These are phyloP conservation scores for Gymnothorax javanicus DNA, from an alignment of 2,797 vertebrate species.

Conservation along the genomic window DNA sequence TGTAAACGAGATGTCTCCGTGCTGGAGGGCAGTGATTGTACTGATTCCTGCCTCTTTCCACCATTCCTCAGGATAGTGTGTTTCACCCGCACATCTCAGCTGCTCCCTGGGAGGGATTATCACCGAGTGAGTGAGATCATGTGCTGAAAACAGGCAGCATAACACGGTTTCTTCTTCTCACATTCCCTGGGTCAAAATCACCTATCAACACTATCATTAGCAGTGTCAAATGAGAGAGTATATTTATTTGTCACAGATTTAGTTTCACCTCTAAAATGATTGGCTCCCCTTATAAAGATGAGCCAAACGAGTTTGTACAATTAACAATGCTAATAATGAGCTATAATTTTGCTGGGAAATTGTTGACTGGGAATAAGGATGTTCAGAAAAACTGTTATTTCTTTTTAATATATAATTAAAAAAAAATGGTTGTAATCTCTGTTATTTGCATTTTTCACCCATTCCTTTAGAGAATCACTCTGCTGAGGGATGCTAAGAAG, in stretches of 20 bases:
- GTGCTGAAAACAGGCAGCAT: conserved; percentile 54
- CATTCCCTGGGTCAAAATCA: conserved; percentile 28
- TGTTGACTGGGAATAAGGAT: neutral
- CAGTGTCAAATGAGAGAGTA: neutral
- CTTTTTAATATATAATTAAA: neutral
- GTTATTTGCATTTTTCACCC: neutral
- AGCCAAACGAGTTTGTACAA: neutral
- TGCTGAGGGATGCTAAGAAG: neutral
- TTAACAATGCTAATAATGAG: neutral
- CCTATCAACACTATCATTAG: neutral
- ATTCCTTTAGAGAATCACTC: neutral
- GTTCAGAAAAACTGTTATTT: too few species aligned
- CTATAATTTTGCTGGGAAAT: neutral
- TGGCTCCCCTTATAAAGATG: neutral
- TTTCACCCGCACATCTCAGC: neutral
- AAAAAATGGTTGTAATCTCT: neutral
- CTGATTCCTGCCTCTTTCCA: neutral
- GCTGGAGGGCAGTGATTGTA: neutral
- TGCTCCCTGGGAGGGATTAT: conserved; percentile 55
- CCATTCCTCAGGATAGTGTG: too few species aligned
- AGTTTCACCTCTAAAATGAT: neutral
- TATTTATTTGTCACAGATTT: neutral
- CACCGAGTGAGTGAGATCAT: conserved; percentile 44
- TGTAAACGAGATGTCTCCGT: neutral
- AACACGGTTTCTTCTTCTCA: conserved; percentile 39